Evolutionary conservation across 2,888 invertebrate species (phyloP), one percentile per base, ranked within the genome.

Genomic region (Epinotia bilunana): DNA sequence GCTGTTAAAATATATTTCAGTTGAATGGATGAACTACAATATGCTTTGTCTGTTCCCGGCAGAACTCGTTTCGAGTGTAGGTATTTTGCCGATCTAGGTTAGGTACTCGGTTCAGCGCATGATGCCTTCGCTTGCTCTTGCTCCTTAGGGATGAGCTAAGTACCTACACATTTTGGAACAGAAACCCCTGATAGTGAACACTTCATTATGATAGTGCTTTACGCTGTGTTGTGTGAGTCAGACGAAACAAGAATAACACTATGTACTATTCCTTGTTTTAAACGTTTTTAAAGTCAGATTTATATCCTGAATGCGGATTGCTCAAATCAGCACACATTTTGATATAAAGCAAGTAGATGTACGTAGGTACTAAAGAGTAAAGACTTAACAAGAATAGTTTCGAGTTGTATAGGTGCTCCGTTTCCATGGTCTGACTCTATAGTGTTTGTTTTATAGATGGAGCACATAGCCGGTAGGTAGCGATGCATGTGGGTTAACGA

Each of bases 401-500:
- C 13, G 6, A 58, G 13, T 58, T 23, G 49, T 5, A 5, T 4
- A 16, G 16, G 16, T 16, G 5, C 6, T 49, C 49, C 49, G 49
- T 49, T 55, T 55, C 55, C 5, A n/a, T 65, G 28, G 28, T 11
- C 65, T 12, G 13, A 9, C 33, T 43, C 6, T 20, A 53, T 28
- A 71, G 53, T 55, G 61, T 53, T 55, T 39, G 55, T 57, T 23
- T 57, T 57, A 43, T 39, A n/a, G 43, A 58, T 67, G 60, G 68
- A 67, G 67, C 55, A 55, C 60, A 49, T 65, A 61, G 61, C 53
- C 28, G 65, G 39, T 75, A 65, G 71, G 55, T 57, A 57, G 73
- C 23, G 18, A 55, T 57, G 75, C 67, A 72, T 91, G 91, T 91
- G 90, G 91, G 91, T 91, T 91, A 91, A 91, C 92, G 92, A 92